Evolutionary conservation across 2,888 invertebrate species (phyloP).

Genomic region (Orthonevra nobilis): DNA sequence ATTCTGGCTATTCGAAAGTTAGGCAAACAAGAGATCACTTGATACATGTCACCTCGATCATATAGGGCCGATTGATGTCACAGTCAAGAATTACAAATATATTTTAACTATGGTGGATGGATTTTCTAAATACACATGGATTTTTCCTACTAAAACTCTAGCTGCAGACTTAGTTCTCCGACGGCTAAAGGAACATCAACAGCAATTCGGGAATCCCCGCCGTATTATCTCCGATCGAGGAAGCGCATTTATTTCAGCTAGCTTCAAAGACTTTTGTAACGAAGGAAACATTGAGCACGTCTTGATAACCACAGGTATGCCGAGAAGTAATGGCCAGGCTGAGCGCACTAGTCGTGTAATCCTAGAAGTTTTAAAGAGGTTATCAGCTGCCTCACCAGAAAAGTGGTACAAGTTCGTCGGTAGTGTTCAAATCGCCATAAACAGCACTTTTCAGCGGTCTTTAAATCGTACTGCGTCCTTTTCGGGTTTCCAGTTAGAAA

Average conservation of each 20-base stretch:
- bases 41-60: conserved; percentile 45
- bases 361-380: background rate
- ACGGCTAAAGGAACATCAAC: conserved; percentile 72
- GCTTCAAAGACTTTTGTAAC: conserved; percentile 32
- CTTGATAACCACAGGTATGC: conserved; percentile 13
- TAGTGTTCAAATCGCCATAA: background rate
- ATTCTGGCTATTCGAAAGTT: conserved; percentile 15
- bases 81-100: conserved; percentile 68
- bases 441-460: conserved; percentile 1
- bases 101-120: conserved; percentile 74
- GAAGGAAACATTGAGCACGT: conserved; percentile 11
- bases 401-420: background rate
- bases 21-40: conserved; percentile 14
- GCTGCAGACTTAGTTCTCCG: conserved; percentile 72
- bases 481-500: conserved; percentile 9
- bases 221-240: conserved; percentile 75
- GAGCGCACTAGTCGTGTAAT: background rate
- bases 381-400: background rate
- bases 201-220: conserved; percentile 75
- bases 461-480: background rate
- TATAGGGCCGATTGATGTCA: conserved; percentile 5
- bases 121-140: conserved; percentile 75
- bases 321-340: background rate
- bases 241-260: conserved; percentile 75
- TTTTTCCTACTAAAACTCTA: conserved; percentile 73